Evolutionary conservation across 2,113 vertebrate genomes (phyloP), one percentile per base, ranked within the genome.

Genomic region (rat (Rattus norvegicus)): DNA sequence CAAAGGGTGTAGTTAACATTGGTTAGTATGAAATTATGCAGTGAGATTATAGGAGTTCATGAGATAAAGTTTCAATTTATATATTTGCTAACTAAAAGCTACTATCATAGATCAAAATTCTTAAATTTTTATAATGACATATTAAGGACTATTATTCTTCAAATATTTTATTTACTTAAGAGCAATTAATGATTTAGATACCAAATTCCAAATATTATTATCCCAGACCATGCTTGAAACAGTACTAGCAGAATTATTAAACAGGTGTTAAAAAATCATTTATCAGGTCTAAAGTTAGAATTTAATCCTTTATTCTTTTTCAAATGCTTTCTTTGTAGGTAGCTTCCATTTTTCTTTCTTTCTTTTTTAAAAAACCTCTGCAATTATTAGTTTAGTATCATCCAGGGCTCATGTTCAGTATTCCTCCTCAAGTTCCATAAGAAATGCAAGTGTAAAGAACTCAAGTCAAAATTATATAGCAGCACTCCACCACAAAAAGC

Each of bases 101-200:
- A 47, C 4, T n/a, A n/a, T 20, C 2, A 36, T 16, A 43, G 30
- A 49, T 92, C 39, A 85, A 90, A 86, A 81, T 87, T 65, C 86
- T 72, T 77, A 75, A 52, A 54, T 28, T 88, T 43, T 43, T 36
- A 91, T 52, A 90, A 80, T 72, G 16, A 5, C 30, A 56, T 49
- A 67, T 47, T 52, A 52, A 88, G n/a, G n/a, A 17, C 13, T 9
- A 28, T 92, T 75, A 8, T 8, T 95, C 30, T 28, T n/a, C 33
- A 33, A 87, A 69, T 28, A 91, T 93, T 90, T 77, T 94, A 43
- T 85, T 84, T 87, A 86, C 9, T 54, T 73, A 43, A 26, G 80
- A 59, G 70, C 4, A 11, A 3, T 77, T 5, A 10, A 16, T 76
- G 75, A 33, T 3, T 75, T 72, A 39, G 9, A 69, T 92, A 77